These are phyloP conservation scores for Frankliniella intonsa DNA, from an alignment of 2,888 invertebrate genomes.

Conservation along the genomic window DNA sequence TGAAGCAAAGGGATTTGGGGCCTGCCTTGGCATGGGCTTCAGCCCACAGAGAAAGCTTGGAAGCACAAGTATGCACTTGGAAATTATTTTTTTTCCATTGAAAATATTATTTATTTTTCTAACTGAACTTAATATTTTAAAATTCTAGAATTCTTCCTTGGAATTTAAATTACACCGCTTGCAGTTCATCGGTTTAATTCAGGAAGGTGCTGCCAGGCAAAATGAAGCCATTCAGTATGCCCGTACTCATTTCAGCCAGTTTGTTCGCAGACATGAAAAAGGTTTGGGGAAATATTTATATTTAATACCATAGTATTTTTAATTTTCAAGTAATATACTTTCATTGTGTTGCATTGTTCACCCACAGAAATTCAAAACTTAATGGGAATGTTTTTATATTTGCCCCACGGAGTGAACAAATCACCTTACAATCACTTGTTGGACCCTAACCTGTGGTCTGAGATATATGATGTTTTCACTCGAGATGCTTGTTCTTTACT, in stretches of 20 bases:
- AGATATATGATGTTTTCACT: constrained; percentile 84
- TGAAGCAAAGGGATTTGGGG: constrained; percentile 73
- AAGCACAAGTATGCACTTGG: constrained; percentile 50
- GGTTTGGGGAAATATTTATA: constrained; percentile 47
- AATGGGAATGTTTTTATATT: constrained; percentile 79
- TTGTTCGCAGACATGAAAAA: constrained; percentile 70
- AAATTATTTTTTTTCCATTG: not conserved
- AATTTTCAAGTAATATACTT: constrained; percentile 7
- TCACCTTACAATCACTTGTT: constrained; percentile 75
- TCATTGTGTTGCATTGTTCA: constrained; percentile 26
- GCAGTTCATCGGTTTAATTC: constrained; percentile 69
- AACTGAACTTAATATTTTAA: not conserved
- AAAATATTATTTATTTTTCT: not conserved
- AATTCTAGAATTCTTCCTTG: constrained; percentile 56
- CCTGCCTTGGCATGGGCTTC: constrained; percentile 87
- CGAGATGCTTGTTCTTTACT: constrained; percentile 87
- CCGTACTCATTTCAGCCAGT: constrained; percentile 73
- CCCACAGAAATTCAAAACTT: constrained; percentile 69
- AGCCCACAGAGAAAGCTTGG: constrained; percentile 66
- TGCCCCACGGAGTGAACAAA: constrained; percentile 69
- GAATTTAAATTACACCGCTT: constrained; percentile 79
- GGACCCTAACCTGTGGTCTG: constrained; percentile 72
- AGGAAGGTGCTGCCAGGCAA: constrained; percentile 63
- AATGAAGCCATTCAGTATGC: constrained; percentile 84
- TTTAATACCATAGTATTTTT: not conserved